Evolutionary conservation across 2,113 vertebrate species (phyloP).

Genomic region (Protomyctophum bolini): DNA sequence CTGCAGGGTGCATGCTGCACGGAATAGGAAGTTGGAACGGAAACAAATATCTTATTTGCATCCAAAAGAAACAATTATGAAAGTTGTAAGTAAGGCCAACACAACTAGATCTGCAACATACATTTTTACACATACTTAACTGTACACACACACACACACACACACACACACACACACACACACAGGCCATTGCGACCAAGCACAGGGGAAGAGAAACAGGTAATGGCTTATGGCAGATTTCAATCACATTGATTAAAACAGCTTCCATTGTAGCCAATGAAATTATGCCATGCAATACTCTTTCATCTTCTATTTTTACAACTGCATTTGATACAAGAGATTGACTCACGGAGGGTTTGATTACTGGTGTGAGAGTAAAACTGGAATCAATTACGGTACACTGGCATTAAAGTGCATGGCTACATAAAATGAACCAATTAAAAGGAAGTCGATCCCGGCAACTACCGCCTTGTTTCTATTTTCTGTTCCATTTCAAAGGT

Average conservation of each 20-base stretch:
- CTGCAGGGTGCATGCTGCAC: constrained; percentile 12
- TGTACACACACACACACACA: constrained; percentile 1
- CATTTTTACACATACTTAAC: constrained; percentile 3
- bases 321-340: constrained; percentile 41
- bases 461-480: too few species aligned
- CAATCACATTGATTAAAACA: constrained; percentile 49
- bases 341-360: constrained; percentile 28
- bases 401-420: constrained; percentile 34
- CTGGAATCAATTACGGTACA: constrained; percentile 23
- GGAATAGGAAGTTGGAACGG: neutral
- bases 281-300: constrained; percentile 23
- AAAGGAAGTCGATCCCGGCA: too few species aligned
- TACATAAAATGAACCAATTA: constrained; percentile 23
- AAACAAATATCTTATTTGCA: neutral
- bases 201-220: constrained; percentile 19
- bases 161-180: constrained; percentile 3
- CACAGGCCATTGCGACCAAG: constrained; percentile 12
- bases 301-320: constrained; percentile 39
- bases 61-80: constrained; percentile 11
- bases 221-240: constrained; percentile 36
- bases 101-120: neutral
- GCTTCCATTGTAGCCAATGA: constrained; percentile 28
- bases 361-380: constrained; percentile 21
- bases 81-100: neutral
- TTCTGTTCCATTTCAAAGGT: too few species aligned